Evolutionary conservation across 92 coral and sea anemone genomes (phyloP).

Genomic region (Siderastrea siderea): DNA sequence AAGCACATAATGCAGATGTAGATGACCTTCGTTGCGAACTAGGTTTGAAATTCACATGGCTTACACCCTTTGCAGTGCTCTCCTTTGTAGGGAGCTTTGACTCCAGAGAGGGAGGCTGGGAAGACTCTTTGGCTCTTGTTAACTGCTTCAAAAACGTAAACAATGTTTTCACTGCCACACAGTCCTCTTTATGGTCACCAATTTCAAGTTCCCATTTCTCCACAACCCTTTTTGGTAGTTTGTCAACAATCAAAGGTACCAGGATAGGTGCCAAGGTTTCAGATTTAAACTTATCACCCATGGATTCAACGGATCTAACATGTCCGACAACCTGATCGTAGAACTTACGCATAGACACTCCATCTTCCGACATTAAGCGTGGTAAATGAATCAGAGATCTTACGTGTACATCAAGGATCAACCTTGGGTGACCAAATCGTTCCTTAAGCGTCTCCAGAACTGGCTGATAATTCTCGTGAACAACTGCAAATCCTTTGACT

Average conservation of each 20-base stretch:
- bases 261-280: neutral
- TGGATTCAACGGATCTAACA: slow-evolving; percentile 29
- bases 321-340: slow-evolving; percentile 43
- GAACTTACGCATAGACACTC: slow-evolving; percentile 20
- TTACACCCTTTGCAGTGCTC: neutral
- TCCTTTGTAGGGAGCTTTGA: neutral
- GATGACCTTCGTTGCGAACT: too few species aligned
- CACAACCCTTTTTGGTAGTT: slow-evolving; percentile 5
- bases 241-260: slow-evolving; percentile 20
- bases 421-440: slow-evolving; percentile 51
- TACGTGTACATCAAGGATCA: slow-evolving; percentile 56
- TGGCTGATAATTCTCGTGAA: slow-evolving; percentile 26
- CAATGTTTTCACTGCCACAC: slow-evolving; percentile 20
- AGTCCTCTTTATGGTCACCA: neutral
- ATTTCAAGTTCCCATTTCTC: slow-evolving; percentile 27
- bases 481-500: slow-evolving; percentile 39
- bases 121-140: slow-evolving; percentile 9
- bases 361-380: neutral
- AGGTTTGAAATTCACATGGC: too few species aligned
- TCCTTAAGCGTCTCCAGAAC: slow-evolving; percentile 39
- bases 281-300: slow-evolving; percentile 16
- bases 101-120: slow-evolving; percentile 19
- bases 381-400: slow-evolving; percentile 8
- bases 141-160: slow-evolving; percentile 7
- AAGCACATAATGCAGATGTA: too few species aligned